Evolutionary conservation across 2,113 vertebrate species (phyloP), one percentile per base, ranked within the genome.

Genomic region (Mastomys natalensis): DNA sequence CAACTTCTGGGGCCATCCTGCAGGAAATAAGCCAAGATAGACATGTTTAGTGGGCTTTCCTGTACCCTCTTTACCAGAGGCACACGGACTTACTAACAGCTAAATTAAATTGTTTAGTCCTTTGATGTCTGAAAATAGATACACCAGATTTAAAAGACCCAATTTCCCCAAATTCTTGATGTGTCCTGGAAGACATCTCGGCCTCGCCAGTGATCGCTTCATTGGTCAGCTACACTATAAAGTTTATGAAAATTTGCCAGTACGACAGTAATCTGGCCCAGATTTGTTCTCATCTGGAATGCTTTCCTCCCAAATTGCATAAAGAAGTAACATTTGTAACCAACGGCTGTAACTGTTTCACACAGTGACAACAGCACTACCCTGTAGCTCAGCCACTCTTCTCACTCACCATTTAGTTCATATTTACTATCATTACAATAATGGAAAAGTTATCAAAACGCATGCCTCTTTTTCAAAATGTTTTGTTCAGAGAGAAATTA

Each of bases 1-100:
- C 99, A 4, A 99, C 99, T 98, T 99, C 99, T 60, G 99, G 99
- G 10, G 99, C 99, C 99, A 99, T 99, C 99, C 99, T 99, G 77
- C 96, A 98, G 0, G 87, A 91, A 60, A 89, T 0, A 89, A 4
- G 76, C 37, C 89, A 78, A 72, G 87, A 88, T 95, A 94, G 1
- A 48, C n/a, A 5, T 48, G 21, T 64, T 95, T 62, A 89, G 31
- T 87, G 6, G 68, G 66, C 43, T 86, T 92, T 86, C 76, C 4
- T 68, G 76, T 78, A 45, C n/a, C 70, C 22, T 43, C n/a, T 43
- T 43, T 74, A 70, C 11, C 34, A 95, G 64, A 92, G 55, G 55
- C 29, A 87, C 55, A 70, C 8, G 21, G 66, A 91, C 77, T 68
- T 45, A 66, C 17, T 55, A 80, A n/a, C 74, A 26, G 43, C 48